These are phyloP conservation scores for Oncorhynchus nerka DNA, from an alignment of 2,113 vertebrate species.

Conservation along the genomic window DNA sequence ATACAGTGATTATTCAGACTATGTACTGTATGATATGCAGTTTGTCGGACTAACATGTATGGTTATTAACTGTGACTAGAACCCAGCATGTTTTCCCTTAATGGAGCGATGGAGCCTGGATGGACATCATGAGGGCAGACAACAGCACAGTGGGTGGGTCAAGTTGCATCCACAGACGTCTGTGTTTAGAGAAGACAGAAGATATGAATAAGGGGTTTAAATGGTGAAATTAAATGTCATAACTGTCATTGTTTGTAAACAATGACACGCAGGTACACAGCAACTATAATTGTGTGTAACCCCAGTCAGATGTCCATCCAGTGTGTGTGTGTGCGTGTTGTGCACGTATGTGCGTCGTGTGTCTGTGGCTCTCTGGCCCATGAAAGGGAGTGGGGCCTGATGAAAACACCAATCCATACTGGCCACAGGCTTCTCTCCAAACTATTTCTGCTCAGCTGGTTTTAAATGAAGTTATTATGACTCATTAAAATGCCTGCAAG, in stretches of 20 bases:
- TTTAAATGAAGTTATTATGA: constrained; percentile 99
- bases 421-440: constrained; percentile 98
- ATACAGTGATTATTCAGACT: neutral
- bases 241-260: neutral
- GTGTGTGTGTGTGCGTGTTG: constrained; percentile 20
- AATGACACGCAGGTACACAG: constrained; percentile 4
- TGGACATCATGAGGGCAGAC: neutral
- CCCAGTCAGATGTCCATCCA: constrained; percentile 26
- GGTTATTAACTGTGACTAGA: neutral
- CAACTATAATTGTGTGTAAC: neutral
- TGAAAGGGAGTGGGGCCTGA: constrained; percentile 63
- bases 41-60: neutral
- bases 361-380: neutral
- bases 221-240: neutral
- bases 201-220: neutral
- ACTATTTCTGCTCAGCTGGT: constrained; percentile 99
- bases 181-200: neutral
- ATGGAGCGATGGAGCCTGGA: neutral
- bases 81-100: neutral
- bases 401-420: constrained; percentile 92
- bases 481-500: constrained; percentile 99
- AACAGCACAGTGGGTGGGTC: neutral
- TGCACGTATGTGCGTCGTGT: constrained; percentile 2
- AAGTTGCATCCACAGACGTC: neutral
- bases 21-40: neutral